Percentiles rank a stretch among this genome's conserved stretches.
Conservation (phyloP, 2,797 vertebrate species). For the Epinephelus coioides region DNA sequence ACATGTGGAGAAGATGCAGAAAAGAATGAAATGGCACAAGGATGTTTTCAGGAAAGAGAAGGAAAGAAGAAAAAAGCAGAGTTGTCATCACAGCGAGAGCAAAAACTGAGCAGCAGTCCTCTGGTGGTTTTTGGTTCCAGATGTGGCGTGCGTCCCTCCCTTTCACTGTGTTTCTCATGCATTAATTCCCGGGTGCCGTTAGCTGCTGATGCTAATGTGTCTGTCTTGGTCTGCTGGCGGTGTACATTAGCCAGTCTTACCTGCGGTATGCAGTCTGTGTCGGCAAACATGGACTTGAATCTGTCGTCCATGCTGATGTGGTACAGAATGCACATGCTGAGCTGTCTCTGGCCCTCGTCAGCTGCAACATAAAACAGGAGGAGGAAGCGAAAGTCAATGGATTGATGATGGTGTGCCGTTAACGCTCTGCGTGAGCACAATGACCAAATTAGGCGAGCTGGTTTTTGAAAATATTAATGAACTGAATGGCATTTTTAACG, state of each 20-base stretch:
- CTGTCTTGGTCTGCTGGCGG: constrained; percentile 48
- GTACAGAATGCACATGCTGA: constrained; percentile 94
- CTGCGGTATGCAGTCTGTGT: constrained; percentile 95
- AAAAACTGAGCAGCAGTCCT: constrained; percentile 58
- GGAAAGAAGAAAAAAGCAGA: constrained; percentile 20
- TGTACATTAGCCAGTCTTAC: constrained; percentile 83
- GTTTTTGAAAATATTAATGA: constrained; percentile 65
- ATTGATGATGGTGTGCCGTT: constrained; percentile 73
- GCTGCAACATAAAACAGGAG: constrained; percentile 84
- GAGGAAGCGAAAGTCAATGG: constrained; percentile 55
- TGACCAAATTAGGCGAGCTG: constrained; percentile 68
- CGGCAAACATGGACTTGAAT: constrained; percentile 95
- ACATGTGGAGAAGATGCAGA: background rate
- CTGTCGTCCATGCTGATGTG: constrained; percentile 95
- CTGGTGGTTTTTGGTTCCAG: constrained; percentile 51
- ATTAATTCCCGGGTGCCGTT: constrained; percentile 53
- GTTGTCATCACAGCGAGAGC: constrained; percentile 36
- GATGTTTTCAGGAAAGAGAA: constrained; percentile 32
- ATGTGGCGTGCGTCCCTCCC: constrained; percentile 49
- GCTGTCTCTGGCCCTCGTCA: constrained; percentile 94
- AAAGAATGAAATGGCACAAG: background rate
- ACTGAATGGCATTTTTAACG: constrained; percentile 65
- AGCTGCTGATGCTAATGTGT: constrained; percentile 60
- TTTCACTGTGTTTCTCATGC: constrained; percentile 27
- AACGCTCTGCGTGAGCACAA: constrained; percentile 56